These are phyloP conservation scores for Aplysia californica DNA, from an alignment of 1,140 invertebrate genomes.

Conservation along the genomic window DNA sequence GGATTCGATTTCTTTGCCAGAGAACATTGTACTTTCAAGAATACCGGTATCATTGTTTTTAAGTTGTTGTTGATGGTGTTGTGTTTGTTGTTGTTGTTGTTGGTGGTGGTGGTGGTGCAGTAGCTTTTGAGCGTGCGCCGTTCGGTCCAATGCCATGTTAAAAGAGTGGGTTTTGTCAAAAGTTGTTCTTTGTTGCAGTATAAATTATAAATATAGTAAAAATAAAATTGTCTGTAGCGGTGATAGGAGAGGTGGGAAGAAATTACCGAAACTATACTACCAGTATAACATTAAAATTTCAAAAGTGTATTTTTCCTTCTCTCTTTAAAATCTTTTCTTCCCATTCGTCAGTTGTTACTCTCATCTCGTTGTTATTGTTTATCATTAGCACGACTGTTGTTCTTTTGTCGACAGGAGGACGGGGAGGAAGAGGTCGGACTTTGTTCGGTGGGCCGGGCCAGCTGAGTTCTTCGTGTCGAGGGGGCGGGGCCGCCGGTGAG, in stretches of 20 bases:
- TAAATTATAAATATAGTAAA: background rate
- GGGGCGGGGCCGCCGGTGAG: conserved; percentile 36
- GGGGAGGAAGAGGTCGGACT: conserved; percentile 21
- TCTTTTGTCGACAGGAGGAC: conserved; percentile 13
- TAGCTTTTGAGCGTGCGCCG: no score
- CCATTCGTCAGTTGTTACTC: no score
- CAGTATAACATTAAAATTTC: background rate
- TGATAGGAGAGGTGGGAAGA: background rate
- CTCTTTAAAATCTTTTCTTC: no score
- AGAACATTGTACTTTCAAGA: background rate
- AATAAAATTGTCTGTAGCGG: background rate
- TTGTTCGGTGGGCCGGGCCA: conserved; percentile 30
- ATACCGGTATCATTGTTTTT: background rate
- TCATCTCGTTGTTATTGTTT: background rate
- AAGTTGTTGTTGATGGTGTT: background rate
- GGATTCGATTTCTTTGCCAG: no score
- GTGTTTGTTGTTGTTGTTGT: background rate
- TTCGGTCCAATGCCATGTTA: no score
- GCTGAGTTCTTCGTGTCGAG: conserved; percentile 28
- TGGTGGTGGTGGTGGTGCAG: no score
- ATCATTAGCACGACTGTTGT: background rate
- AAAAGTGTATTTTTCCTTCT: background rate
- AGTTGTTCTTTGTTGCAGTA: background rate
- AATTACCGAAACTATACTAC: background rate
- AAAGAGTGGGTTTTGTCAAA: background rate